These are phyloP conservation scores for Wiebesia pumilae DNA, from an alignment of 1,140 invertebrate genomes.

Conservation along the genomic window DNA sequence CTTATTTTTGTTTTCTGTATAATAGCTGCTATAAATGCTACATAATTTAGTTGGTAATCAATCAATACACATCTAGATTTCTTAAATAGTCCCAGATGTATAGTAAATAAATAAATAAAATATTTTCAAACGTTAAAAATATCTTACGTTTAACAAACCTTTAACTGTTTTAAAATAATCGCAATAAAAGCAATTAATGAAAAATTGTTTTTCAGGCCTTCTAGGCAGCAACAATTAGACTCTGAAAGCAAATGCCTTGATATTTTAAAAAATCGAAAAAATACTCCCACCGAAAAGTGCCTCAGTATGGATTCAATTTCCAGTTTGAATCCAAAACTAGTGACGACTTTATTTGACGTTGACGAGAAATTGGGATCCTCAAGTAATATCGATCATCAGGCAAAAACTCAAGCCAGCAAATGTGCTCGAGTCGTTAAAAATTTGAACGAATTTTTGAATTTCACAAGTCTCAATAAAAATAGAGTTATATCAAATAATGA, in stretches of 20 bases:
- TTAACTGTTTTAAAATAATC: too few relatives aligned
- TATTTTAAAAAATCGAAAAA: conserved; percentile 64
- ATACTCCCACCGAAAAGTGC: conserved; percentile 68
- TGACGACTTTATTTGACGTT: conserved; percentile 58
- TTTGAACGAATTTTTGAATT: conserved; percentile 88
- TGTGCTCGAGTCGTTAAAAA: conserved; percentile 82
- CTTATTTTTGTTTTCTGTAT: too few relatives aligned
- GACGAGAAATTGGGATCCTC: conserved; percentile 58
- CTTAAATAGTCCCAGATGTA: too few relatives aligned
- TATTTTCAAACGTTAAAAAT: too few relatives aligned
- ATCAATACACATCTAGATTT: too few relatives aligned
- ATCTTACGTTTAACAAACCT: too few relatives aligned
- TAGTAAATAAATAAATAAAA: too few relatives aligned
- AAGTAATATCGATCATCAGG: conserved; percentile 59
- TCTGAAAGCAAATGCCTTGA: conserved; percentile 60
- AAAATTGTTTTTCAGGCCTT: conserved; percentile 54
- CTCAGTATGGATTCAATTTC: conserved; percentile 63
- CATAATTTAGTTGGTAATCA: too few relatives aligned
- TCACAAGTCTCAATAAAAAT: conserved; percentile 81
- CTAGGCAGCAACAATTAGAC: conserved; percentile 59
- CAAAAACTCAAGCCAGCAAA: conserved; percentile 63
- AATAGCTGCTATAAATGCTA: too few relatives aligned
- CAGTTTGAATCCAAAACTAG: conserved; percentile 59
- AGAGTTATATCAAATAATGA: conserved; percentile 69
- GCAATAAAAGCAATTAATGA: not conserved